These are phyloP conservation scores for Elephas maximus DNA, from an alignment of 2,113 vertebrate species.

Conservation along the genomic window DNA sequence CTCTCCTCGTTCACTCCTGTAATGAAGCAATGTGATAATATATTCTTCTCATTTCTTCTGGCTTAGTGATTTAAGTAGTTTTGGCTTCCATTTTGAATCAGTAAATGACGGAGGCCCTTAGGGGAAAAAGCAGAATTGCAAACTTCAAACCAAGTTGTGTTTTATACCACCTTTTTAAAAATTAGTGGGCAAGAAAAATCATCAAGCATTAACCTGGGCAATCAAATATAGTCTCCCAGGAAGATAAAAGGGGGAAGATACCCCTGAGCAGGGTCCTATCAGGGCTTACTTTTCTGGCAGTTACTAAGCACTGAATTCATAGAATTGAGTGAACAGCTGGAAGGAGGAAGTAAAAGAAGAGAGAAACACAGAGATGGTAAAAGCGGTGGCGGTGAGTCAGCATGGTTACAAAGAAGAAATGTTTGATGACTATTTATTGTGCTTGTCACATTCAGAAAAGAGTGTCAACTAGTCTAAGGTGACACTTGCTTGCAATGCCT, in stretches of 20 bases:
- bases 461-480: conserved; percentile 67
- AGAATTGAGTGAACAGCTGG: conserved; percentile 76
- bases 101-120: conserved; percentile 5
- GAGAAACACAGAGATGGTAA: conserved; percentile 49
- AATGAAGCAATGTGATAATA: not conserved
- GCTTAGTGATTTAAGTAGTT: not conserved
- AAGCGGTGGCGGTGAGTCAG: not conserved
- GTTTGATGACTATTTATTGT: not conserved
- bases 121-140: not conserved
- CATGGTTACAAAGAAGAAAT: not conserved
- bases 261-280: not conserved
- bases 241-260: conserved; percentile 54
- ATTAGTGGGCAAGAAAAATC: not conserved
- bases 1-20: not conserved
- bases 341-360: conserved; percentile 62
- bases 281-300: conserved; percentile 17
- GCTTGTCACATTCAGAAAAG: conserved; percentile 31
- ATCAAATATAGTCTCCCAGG: conserved; percentile 76
- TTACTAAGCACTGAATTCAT: conserved; percentile 44
- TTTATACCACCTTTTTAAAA: not conserved
- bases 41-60: not conserved
- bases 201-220: conserved; percentile 72
- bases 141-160: not conserved
- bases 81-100: conserved; percentile 28
- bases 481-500: conserved; percentile 59